These are phyloP conservation scores for Aldabrachelys gigantea DNA, from an alignment of 2,113 vertebrate genomes.

Conservation along the genomic window DNA sequence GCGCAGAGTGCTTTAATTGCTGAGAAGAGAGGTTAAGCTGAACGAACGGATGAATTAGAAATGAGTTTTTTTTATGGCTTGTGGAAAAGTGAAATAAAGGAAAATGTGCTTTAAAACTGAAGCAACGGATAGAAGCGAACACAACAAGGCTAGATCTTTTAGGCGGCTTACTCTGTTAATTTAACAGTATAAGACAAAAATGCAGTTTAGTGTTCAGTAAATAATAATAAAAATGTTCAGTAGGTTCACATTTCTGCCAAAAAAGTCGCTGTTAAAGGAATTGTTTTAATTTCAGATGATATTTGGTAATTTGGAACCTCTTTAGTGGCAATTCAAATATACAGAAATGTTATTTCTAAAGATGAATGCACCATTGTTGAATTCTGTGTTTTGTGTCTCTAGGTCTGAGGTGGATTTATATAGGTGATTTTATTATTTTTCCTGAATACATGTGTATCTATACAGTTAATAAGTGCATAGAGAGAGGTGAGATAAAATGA, in stretches of 20 bases:
- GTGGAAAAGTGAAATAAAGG: slow-evolving; percentile 88
- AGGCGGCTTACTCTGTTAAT: slow-evolving; percentile 69
- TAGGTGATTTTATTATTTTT: slow-evolving; percentile 20
- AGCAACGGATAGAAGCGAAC: slow-evolving; percentile 78
- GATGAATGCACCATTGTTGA: background rate
- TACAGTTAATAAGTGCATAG: slow-evolving; percentile 54
- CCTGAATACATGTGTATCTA: slow-evolving; percentile 31
- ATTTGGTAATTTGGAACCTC: slow-evolving; percentile 44
- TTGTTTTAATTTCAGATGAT: slow-evolving; percentile 52
- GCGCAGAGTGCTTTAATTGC: slow-evolving; percentile 98
- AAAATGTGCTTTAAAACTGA: slow-evolving; percentile 83
- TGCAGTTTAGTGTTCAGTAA: slow-evolving; percentile 63
- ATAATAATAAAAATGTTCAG: slow-evolving; percentile 45
- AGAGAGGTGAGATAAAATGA: slow-evolving; percentile 65
- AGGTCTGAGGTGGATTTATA: slow-evolving; percentile 17
- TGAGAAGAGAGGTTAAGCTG: slow-evolving; percentile 99
- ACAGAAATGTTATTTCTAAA: slow-evolving; percentile 2
- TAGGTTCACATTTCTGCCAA: slow-evolving; percentile 44
- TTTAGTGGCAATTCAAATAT: slow-evolving; percentile 8
- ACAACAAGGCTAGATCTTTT: slow-evolving; percentile 59
- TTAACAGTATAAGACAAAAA: slow-evolving; percentile 69
- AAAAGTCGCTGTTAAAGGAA: background rate
- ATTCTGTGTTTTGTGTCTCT: slow-evolving; percentile 4
- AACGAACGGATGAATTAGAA: slow-evolving; percentile 99
- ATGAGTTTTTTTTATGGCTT: slow-evolving; percentile 90